A percentile compares a stretch with the other conserved stretches of the same genome.
These are phyloP conservation scores for Bombus impatiens DNA, from an alignment of 1,140 invertebrate species.

Conservation along the genomic window DNA sequence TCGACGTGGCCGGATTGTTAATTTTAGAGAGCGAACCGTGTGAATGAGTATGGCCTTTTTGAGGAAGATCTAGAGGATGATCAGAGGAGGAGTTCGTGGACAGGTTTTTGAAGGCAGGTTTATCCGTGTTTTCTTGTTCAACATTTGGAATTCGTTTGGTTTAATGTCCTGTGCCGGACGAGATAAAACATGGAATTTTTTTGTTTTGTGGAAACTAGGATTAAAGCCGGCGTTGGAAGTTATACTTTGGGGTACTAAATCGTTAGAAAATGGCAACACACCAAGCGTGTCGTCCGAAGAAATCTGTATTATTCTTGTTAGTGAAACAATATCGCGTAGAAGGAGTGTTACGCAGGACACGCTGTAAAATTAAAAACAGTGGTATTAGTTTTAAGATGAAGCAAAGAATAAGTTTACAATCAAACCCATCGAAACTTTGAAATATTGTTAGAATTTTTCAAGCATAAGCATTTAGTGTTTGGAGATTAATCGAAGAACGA, in stretches of 20 bases:
- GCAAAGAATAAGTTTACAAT: neutral
- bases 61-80: neutral
- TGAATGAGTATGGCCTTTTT: neutral
- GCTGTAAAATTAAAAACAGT: neutral
- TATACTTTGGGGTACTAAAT: neutral
- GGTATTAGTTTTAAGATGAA: neutral
- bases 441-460: too few species aligned
- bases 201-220: neutral
- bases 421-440: neutral
- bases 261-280: neutral
- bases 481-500: too few species aligned
- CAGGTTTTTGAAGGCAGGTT: neutral
- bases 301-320: neutral
- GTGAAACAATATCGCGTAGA: neutral
- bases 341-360: neutral
- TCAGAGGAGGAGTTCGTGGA: neutral
- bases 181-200: neutral
- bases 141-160: neutral
- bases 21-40: conserved; percentile 4
- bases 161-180: neutral
- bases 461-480: too few species aligned
- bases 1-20: conserved; percentile 22
- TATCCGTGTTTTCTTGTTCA: conserved; percentile 19
- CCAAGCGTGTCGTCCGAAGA: neutral
- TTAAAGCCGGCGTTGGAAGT: neutral